Base-by-base conservation (phyloP, 2,113 vertebrate species). In the Oncorhynchus gorbuscha region DNA sequence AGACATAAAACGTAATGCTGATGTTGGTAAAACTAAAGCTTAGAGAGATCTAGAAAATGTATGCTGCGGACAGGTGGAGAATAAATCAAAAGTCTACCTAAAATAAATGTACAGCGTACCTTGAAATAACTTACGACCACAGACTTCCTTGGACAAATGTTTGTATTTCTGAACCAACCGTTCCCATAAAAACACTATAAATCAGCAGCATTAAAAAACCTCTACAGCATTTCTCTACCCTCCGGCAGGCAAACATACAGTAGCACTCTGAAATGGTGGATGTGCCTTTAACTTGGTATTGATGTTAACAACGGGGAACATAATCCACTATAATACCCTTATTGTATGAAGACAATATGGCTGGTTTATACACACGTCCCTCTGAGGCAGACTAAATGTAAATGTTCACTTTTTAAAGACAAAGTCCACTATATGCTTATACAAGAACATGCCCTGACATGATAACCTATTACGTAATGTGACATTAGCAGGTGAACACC, bases 371-470 rank as follows among this genome's bases (percentile, higher is more conserved):
- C 73, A 48, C n/a, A 49, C 16, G 13, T 65, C 39, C 35, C 62
- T 74, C 61, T 3, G 45, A 20, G 59, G 61, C 18, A 61, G 55
- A 62, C n/a, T 13, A 62, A 55, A 22, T 24, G 6, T 64, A 11
- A 18, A 64, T 8, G 7, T 11, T 9, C 9, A 24, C 67, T 14
- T 24, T 39, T 20, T 20, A 18, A 58, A 45, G 59, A 65, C 68
- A 71, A 22, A 58, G 20, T 20, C 16, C 55, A 58, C 8, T 45
- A 11, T 11, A 45, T 45, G 39, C 39, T 45, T 45, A 45, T 45
- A 45, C 8, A 20, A 58, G 7, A 32, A 49, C 67, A 14, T 70
- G 77, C 51, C 70, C 35, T 20, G 20, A 45, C 77, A 79, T 64
- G 72, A 75, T 62, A 51, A 59, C 28, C 16, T 35, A n/a, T 35